A percentile compares a stretch with the other conserved stretches of the same genome.
Conservation (phyloP, 2,888 invertebrate species). For the Agriopis leucophaearia region DNA sequence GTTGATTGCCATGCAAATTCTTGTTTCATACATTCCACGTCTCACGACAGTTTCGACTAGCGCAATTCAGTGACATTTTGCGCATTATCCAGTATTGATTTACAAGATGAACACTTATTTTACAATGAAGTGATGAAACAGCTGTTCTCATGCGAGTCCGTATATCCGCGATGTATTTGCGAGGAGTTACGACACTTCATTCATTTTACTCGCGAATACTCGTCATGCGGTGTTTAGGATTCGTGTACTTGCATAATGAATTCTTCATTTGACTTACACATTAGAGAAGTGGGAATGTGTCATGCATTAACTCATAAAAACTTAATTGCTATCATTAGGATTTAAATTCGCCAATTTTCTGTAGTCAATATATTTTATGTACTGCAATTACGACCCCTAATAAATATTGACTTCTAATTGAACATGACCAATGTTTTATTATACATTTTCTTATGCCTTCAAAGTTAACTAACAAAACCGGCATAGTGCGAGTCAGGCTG, state of each 20-base stretch:
- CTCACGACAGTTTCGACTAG: constrained; percentile 64
- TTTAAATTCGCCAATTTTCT: background rate
- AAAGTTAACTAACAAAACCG: background rate
- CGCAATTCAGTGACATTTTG: constrained; percentile 83
- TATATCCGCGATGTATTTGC: constrained; percentile 52
- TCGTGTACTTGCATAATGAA: constrained; percentile 30
- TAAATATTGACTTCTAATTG: background rate
- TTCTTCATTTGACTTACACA: background rate
- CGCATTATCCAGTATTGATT: constrained; percentile 84
- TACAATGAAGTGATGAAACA: constrained; percentile 77
- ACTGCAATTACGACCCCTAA: background rate
- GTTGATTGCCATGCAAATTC: constrained; percentile 74
- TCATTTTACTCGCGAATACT: constrained; percentile 40
- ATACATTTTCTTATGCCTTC: background rate
- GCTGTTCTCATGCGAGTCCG: constrained; percentile 67
- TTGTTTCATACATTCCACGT: constrained; percentile 60
- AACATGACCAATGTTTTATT: background rate
- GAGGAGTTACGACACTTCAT: constrained; percentile 58
- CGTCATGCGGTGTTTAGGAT: constrained; percentile 19
- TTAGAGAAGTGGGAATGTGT: constrained; percentile 2
- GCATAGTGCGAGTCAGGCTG: no score
- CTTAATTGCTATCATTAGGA: background rate
- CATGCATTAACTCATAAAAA: background rate
- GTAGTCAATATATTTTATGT: background rate
- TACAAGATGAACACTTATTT: constrained; percentile 77